Conservation (phyloP, 2,888 invertebrate species). For the Tolmerus cingulatus region DNA sequence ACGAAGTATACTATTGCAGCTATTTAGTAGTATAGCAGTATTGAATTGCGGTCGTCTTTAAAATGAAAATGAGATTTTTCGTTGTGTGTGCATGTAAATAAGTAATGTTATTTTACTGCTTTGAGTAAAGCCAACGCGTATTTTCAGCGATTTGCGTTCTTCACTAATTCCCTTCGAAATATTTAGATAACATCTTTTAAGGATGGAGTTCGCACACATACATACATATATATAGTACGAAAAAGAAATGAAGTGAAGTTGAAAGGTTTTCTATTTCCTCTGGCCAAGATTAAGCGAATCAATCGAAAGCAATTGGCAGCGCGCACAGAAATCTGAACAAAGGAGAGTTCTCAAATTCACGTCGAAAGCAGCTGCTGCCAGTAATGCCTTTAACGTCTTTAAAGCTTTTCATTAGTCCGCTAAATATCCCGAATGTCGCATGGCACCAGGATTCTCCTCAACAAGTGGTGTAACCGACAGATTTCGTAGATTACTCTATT, state of each 20-base stretch:
- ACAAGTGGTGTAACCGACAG: constrained; percentile 32
- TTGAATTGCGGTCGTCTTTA: no score
- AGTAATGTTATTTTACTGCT: no score
- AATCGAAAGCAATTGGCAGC: not conserved
- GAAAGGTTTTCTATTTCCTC: not conserved
- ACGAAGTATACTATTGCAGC: no score
- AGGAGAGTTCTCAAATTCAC: not conserved
- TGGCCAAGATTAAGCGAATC: not conserved
- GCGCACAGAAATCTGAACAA: not conserved
- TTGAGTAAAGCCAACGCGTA: no score
- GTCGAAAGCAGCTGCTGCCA: not conserved
- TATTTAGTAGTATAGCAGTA: no score
- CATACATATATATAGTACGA: no score
- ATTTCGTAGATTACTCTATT: not conserved
- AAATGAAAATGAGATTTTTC: no score
- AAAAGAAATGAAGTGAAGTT: not conserved
- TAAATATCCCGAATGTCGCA: not conserved
- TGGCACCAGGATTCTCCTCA: not conserved
- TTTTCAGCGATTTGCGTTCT: no score
- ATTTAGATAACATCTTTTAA: not conserved
- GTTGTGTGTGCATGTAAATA: no score
- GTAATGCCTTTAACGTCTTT: constrained; percentile 21
- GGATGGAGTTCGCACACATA: no score
- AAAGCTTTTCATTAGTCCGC: not conserved
- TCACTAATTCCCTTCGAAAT: no score